Evolutionary conservation across 2,797 vertebrate genomes (phyloP).

Genomic region (Clamator glandarius): DNA sequence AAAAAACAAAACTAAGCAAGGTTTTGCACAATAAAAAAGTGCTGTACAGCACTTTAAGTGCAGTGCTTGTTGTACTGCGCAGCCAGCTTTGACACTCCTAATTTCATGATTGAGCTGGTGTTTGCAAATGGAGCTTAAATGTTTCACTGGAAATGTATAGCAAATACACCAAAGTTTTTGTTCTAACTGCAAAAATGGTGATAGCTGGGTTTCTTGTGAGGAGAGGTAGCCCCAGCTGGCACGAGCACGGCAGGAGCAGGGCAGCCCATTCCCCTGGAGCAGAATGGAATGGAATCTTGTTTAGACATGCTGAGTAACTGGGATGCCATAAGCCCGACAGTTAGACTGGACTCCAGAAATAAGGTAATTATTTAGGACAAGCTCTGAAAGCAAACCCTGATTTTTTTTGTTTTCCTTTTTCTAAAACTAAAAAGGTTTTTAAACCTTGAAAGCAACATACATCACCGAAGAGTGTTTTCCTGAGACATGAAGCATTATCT

Average conservation of each 20-base stretch:
- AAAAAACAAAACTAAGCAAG: background rate
- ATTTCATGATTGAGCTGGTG: fast-evolving
- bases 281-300: background rate
- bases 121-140: background rate
- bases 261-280: fast-evolving
- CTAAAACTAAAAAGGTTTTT: background rate
- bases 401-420: background rate
- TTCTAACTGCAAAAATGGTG: background rate
- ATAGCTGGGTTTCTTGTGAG: background rate
- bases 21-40: background rate
- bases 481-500: background rate
- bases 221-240: background rate
- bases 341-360: background rate
- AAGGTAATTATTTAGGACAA: background rate
- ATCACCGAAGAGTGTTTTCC: background rate
- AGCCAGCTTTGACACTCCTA: background rate
- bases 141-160: background rate
- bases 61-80: background rate
- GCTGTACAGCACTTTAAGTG: fast-evolving
- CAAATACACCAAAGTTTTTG: background rate
- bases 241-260: fast-evolving
- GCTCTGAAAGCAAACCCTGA: background rate
- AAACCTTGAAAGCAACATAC: background rate
- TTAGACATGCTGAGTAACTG: background rate
- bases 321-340: background rate